A percentile compares a stretch with the other conserved stretches of the same genome.
Evolutionary conservation across 1,140 invertebrate species (phyloP).

Genomic region (Patella vulgata): DNA sequence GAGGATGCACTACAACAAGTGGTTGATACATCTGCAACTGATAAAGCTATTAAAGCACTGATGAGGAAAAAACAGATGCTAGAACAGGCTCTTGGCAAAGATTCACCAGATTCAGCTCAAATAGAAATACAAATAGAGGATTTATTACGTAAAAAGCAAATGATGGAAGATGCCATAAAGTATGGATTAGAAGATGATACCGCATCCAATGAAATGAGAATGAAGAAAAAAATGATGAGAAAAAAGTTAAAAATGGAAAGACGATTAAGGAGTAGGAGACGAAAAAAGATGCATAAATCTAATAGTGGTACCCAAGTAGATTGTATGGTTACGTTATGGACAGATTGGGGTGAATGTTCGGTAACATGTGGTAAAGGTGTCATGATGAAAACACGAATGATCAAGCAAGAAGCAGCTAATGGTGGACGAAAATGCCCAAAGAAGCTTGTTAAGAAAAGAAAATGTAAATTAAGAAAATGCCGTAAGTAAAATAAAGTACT

Average conservation of each 20-base stretch:
- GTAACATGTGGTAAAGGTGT: slow-evolving; percentile 59
- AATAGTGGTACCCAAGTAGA: slow-evolving; percentile 30
- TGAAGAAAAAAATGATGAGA: slow-evolving; percentile 20
- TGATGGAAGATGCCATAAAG: too few species aligned
- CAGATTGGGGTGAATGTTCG: slow-evolving; percentile 63
- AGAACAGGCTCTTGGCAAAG: slow-evolving; percentile 8
- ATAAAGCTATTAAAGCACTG: slow-evolving; percentile 1
- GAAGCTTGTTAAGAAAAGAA: slow-evolving; percentile 46
- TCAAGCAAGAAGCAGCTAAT: slow-evolving; percentile 49
- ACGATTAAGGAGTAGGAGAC: slow-evolving; percentile 8
- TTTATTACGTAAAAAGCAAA: too few species aligned
- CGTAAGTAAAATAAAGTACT: slow-evolving; percentile 43
- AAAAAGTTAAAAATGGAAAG: slow-evolving; percentile 37
- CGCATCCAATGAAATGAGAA: not conserved
- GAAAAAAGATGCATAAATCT: slow-evolving; percentile 17
- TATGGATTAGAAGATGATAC: not conserved
- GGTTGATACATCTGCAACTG: not conserved
- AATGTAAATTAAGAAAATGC: slow-evolving; percentile 47
- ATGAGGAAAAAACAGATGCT: slow-evolving; percentile 28
- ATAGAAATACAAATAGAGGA: slow-evolving; percentile 4
- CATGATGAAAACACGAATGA: slow-evolving; percentile 41
- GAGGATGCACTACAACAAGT: slow-evolving; percentile 13
- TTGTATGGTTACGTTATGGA: slow-evolving; percentile 64
- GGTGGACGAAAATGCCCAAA: slow-evolving; percentile 55
- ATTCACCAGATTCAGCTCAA: not conserved